Percentiles rank a stretch among this genome's conserved stretches.
These are phyloP conservation scores for Samia ricini DNA, from an alignment of 1,140 invertebrate genomes.

Conservation along the genomic window DNA sequence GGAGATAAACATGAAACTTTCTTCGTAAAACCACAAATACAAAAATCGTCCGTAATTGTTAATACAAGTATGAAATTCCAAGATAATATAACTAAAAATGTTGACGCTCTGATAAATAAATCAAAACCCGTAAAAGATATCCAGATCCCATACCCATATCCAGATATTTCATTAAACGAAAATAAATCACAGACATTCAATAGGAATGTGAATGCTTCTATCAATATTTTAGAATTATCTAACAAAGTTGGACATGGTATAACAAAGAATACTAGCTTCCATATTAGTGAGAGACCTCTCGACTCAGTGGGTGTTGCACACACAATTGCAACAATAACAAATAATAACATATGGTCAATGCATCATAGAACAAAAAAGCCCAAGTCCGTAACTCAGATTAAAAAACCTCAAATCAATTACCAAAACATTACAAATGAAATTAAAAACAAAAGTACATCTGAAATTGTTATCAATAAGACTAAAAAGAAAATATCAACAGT, in stretches of 20 bases:
- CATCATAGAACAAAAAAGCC: slow-evolving; percentile 64
- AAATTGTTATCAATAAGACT: slow-evolving; percentile 40
- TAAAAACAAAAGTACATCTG: slow-evolving; percentile 31
- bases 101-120: slow-evolving; percentile 12
- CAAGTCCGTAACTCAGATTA: slow-evolving; percentile 55
- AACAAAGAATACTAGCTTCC: not conserved
- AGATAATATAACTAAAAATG: slow-evolving; percentile 7
- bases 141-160: too few relatives aligned
- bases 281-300: not conserved
- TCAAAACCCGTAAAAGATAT: not conserved
- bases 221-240: not conserved
- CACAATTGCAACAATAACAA: slow-evolving; percentile 59
- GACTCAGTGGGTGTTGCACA: slow-evolving; percentile 27
- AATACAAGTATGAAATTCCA: not conserved
- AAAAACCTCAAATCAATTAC: slow-evolving; percentile 39
- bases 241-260: not conserved
- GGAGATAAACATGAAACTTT: slow-evolving; percentile 73
- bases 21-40: slow-evolving; percentile 45
- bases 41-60: too few relatives aligned
- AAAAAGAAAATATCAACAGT: slow-evolving; percentile 36
- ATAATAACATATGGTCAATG: slow-evolving; percentile 59
- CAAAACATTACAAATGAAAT: slow-evolving; percentile 27
- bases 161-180: not conserved
- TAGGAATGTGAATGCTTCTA: not conserved
- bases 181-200: not conserved